A percentile compares a stretch with the other conserved stretches of the same genome.
These are phyloP conservation scores for Festucalex cinctus DNA, from an alignment of 2,113 vertebrate species.

Conservation along the genomic window DNA sequence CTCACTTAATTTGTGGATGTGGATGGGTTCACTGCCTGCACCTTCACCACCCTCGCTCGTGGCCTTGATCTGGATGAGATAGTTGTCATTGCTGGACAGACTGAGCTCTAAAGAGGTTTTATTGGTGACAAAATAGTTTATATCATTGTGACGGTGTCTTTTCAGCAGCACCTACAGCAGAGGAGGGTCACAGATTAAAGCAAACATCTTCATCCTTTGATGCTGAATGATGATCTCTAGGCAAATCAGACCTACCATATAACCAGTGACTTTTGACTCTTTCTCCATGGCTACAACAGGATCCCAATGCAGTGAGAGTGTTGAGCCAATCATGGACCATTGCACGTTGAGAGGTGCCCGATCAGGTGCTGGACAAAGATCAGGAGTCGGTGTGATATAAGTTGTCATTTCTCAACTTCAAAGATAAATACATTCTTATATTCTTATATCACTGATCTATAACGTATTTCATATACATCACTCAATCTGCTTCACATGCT, in stretches of 20 bases:
- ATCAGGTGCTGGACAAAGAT: conserved; percentile 78
- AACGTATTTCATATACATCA: too few species aligned
- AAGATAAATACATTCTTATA: background rate
- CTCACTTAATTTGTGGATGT: conserved; percentile 85
- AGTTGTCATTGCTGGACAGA: conserved; percentile 82
- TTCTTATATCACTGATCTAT: too few species aligned
- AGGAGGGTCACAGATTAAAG: background rate
- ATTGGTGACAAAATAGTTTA: conserved; percentile 75
- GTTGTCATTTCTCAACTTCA: background rate
- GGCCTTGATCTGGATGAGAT: conserved; percentile 85
- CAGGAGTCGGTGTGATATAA: background rate
- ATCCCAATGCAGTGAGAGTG: conserved; percentile 87
- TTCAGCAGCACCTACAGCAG: conserved; percentile 81
- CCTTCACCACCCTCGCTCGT: conserved; percentile 85
- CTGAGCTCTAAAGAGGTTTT: conserved; percentile 79
- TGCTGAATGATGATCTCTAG: conserved; percentile 14
- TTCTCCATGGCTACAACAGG: conserved; percentile 88
- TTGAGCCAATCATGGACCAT: conserved; percentile 88
- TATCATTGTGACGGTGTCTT: conserved; percentile 72
- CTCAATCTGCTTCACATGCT: too few species aligned
- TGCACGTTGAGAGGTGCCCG: conserved; percentile 86
- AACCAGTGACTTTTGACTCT: conserved; percentile 90
- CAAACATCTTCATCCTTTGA: conserved; percentile 1
- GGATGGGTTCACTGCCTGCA: conserved; percentile 84
- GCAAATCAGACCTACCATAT: conserved; percentile 78